Evolutionary conservation across 2,113 vertebrate species (phyloP).

Genomic region (Macrotus californicus): DNA sequence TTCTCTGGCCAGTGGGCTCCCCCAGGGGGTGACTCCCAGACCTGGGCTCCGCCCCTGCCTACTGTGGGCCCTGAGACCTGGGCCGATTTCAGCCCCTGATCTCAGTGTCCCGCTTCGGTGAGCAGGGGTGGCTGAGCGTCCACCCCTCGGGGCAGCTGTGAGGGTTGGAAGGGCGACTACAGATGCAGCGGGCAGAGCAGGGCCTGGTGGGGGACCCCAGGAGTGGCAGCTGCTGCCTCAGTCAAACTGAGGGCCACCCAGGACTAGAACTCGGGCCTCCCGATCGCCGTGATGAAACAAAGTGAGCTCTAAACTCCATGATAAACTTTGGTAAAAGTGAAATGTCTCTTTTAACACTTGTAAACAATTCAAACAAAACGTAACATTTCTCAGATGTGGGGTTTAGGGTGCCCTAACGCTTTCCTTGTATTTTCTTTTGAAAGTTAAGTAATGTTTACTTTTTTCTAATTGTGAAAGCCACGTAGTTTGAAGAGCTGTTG

Average conservation of each 20-base stretch:
- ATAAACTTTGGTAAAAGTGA: background rate
- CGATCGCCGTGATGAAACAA: background rate
- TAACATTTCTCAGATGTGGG: background rate
- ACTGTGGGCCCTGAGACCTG: background rate
- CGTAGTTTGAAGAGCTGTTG: background rate
- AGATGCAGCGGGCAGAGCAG: rapidly evolving
- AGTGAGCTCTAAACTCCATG: background rate
- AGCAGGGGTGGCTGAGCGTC: background rate
- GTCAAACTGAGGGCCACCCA: background rate
- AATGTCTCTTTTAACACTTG: background rate
- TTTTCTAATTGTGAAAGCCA: background rate
- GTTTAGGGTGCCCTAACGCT: background rate
- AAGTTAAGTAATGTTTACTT: background rate
- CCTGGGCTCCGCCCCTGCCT: background rate
- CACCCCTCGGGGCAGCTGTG: rapidly evolving
- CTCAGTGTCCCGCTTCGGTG: background rate
- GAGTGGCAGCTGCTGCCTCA: rapidly evolving
- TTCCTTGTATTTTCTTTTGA: background rate
- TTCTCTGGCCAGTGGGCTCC: too few relatives aligned
- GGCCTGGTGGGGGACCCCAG: too few relatives aligned
- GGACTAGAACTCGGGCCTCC: background rate
- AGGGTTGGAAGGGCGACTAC: too few relatives aligned
- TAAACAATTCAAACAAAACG: background rate
- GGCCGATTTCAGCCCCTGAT: background rate
- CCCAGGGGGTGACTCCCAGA: background rate